Conservation (phyloP, 2,797 vertebrate genomes). For the Pangasius djambal region DNA sequence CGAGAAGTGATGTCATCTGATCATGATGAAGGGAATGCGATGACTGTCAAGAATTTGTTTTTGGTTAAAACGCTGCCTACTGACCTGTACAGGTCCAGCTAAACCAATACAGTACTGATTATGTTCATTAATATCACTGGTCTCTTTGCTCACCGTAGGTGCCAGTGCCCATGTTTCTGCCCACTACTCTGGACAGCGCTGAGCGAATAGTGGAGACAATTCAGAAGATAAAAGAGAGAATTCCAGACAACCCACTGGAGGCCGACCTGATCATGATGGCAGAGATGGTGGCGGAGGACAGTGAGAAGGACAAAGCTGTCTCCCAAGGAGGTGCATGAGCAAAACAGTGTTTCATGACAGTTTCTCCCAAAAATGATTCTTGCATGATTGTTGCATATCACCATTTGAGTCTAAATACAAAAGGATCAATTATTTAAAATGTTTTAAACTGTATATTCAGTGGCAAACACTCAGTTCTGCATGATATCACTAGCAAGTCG, state of each 20-base stretch:
- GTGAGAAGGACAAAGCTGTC: constrained; percentile 74
- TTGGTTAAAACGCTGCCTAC: neutral
- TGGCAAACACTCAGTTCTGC: neutral
- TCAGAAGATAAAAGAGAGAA: constrained; percentile 90
- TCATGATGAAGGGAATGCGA: neutral
- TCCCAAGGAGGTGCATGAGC: constrained; percentile 33
- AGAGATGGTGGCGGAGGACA: constrained; percentile 93
- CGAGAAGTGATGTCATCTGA: neutral
- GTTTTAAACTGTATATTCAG: neutral
- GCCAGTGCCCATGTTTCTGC: constrained; percentile 92
- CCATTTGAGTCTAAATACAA: neutral
- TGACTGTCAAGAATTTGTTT: neutral
- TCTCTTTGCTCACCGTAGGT: constrained; percentile 72
- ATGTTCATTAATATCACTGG: neutral
- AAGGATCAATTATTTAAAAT: neutral
- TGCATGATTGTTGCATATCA: neutral
- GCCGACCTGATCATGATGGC: constrained; percentile 97
- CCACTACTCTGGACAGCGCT: constrained; percentile 83
- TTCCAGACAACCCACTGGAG: constrained; percentile 88
- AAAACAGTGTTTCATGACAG: neutral
- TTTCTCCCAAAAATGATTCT: neutral
- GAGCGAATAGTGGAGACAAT: constrained; percentile 86
- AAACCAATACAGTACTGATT: neutral
- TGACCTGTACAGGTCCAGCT: neutral
- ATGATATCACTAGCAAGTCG: neutral